Evolutionary conservation across 1,140 invertebrate genomes (phyloP), one percentile per base, ranked within the genome.

Genomic region (Leptopilina clavipes): DNA sequence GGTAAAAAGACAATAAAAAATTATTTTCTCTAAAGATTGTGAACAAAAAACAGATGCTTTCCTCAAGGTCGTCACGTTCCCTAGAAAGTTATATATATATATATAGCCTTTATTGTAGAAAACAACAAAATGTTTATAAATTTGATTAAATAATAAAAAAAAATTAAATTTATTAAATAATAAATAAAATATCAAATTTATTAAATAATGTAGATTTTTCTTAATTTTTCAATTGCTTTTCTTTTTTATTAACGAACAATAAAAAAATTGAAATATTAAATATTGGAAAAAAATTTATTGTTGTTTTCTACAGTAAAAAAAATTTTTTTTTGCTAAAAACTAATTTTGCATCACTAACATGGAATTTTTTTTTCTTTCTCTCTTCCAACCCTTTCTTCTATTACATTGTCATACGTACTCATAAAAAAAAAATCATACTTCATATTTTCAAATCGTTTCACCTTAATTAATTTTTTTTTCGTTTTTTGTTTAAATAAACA

Each of bases 51-150:
- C 1, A 2, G 31, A 31, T 3, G 18, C 18, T 59, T 59, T 59
- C 56, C 56, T 59, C 18, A 59, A 59, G 56, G 56, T 59, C 56
- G 18, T 8, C 56, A 59, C 18, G 18, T 59, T 59, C 19, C 56
- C 7, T 54, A 54, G 17, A 54, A 54, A 54, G 52, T 54, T 18
- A 9, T 18, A 54, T 11, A 17, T 54, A 9, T 19, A 3, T 40
- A 40, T 40, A 31, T 31, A 5, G 25, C 25, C 25, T 31, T 44
- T 44, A 59, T 59, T 59, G 12, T 12, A 25, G 56, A 25, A 59
- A 31, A 59, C 11, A 25, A 59, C 22, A 59, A 12, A 11, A 31
- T 40, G 3, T 40, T 40, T 40, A 7, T 40, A 0, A 3, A 40
- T 7, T 40, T 9, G 5, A 31, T 40, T 40, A 40, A 14, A n/a